Evolutionary conservation across 2,888 invertebrate genomes (phyloP), one percentile per base, ranked within the genome.

Genomic region (Drosophila atripex): DNA sequence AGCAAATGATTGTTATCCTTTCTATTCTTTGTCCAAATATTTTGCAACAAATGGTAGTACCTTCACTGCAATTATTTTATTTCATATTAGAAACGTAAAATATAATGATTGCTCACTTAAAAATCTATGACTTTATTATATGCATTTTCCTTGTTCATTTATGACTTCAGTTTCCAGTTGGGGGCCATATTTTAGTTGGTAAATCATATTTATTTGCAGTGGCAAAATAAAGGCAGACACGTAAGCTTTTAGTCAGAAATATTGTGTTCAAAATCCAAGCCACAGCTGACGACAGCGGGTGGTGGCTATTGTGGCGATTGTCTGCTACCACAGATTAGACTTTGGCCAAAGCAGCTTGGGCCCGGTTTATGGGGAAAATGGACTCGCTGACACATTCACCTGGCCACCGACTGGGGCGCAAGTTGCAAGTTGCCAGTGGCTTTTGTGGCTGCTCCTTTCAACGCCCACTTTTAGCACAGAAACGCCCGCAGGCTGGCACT

Each of bases 361-460:
- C 61, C 21, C 28, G 61, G 30, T 21, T 52, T 32, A 11, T 41
- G 28, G 41, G 43, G 46, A 64, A 52, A 71, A 63, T 52, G 30
- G 66, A 53, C 53, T 56, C 57, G 79, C 87, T 77, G 77, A 85
- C 86, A 84, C 86, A 87, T 84, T 85, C 82, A 86, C 80, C 77
- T 58, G 50, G 78, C 85, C 76, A 73, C 73, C 50, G 57, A 64
- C 64, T 64, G 59, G 47, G 49, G 43, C 16, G 38, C 50, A 30
- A 12, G 46, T 28, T 47, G 47, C 21, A 21, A 14, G 39, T 51
- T 28, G 49, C 50, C 28, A 12, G 39, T 21, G 41, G 47, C 21
- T 4, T 45, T 23, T 46, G 65, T 57, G 28, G 55, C 70, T 69
- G 77, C 73, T 87, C 88, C 84, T 78, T 47, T 76, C 79, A 80